Evolutionary conservation across 2,113 vertebrate species (phyloP), one percentile per base, ranked within the genome.

Genomic region (Typhlomys cinereus): DNA sequence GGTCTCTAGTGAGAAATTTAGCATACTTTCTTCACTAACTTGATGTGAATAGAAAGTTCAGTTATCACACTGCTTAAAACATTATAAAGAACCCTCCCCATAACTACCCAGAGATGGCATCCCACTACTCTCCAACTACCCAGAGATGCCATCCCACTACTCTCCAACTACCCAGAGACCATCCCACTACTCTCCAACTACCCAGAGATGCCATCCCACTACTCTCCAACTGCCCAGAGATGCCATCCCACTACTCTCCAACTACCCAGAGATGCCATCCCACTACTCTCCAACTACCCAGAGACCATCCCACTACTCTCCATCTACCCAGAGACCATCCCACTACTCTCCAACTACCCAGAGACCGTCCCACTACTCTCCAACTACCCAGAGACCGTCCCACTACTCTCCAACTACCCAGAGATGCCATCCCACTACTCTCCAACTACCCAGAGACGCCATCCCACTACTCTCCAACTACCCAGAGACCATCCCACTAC

Each of bases 31-130:
- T 84, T 67, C 64, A 70, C 29, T 85, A 39, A 61, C 73, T 50
- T 69, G 14, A 95, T 76, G 59, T 66, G 69, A 90, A 61, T 18
- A 88, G 6, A 27, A 81, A 91, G 71, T 64, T 73, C 71, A 87
- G 36, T 39, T 95, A 81, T 39, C 71, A 73, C 17, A 71, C 27
- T 76, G 74, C 21, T 70, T 73, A 67, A 83, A 78, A 44, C 21
- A 52, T n/a, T 21, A 80, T 46, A 89, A 93, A 57, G 12, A 67
- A 18, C 25, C 70, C 52, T 39, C 17, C 78, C 59, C 34, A 25
- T n/a, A 85, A 66, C n/a, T 69, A 90, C 46, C 34, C 79, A 21
- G n/a, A 46, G 34, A 20, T 67, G n/a, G n/a, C 34, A 86, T 25
- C 90, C 31, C 29, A 80, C 89, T 92, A 83, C 11, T 7, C 29